Evolutionary conservation across 1,140 invertebrate genomes (phyloP), one percentile per base, ranked within the genome.

Genomic region (Galendromus occidentalis): DNA sequence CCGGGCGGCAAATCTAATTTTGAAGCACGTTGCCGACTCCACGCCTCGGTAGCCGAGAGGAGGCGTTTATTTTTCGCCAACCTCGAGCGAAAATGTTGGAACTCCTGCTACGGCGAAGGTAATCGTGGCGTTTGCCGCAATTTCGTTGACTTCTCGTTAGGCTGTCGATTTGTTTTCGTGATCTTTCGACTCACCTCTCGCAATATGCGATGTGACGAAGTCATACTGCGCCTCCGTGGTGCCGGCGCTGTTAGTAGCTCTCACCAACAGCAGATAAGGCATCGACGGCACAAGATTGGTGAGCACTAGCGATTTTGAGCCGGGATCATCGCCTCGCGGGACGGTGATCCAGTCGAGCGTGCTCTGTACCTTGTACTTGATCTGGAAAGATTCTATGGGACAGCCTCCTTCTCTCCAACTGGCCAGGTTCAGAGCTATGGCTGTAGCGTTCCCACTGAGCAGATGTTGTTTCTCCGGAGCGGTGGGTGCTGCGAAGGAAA

Each of bases 201-300:
- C 51, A 29, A 29, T 25, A 17, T 33, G 51, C 22, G 51, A 59
- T 14, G 51, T 59, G 25, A 59, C 51, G 51, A 59, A 59, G 51
- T 59, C 51, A 22, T 59, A 59, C 22, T 59, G 51, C 51, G 51
- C 51, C 22, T 59, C 51, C 2, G 51, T 59, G 22, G 51, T 59
- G 22, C 51, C 51, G 14, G 51, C 51, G 51, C 51, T 59, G 22
- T 59, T 59, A 6, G 51, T 59, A 6, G 51, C 51, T 17, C 51
- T 17, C 25, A 59, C 51, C 33, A 59, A 33, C 25, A 59, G 51
- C 33, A 59, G 22, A 22, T 59, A 59, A 22, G 51, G 51, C 51
- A 59, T 59, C 51, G 51, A 59, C 33, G 51, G 51, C 22, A 59
- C 14, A 33, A 59, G 51, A 25, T 59, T 59, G 1, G 25, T 33